These are phyloP conservation scores for Pogoniulus pusillus DNA, from an alignment of 2,797 vertebrate species.

Conservation along the genomic window DNA sequence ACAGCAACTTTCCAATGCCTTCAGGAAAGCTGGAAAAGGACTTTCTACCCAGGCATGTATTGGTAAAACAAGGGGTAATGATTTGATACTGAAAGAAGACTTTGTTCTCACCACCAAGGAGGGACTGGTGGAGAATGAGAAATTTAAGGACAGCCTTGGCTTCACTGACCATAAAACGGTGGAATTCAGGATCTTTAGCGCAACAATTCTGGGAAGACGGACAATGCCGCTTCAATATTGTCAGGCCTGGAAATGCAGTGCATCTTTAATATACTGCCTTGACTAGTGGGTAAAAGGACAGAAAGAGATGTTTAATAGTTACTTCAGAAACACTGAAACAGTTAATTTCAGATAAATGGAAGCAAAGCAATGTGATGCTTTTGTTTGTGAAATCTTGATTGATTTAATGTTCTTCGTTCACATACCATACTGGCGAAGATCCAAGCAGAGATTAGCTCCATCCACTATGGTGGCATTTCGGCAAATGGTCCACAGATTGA, in stretches of 20 bases:
- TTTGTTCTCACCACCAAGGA: no score
- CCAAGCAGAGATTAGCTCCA: constrained; percentile 89
- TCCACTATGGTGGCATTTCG: constrained; percentile 89
- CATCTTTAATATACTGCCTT: neutral
- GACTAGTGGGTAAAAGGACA: neutral
- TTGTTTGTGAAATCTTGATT: neutral
- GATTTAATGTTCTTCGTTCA: neutral
- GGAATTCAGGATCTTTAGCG: no score
- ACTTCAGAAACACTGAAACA: neutral
- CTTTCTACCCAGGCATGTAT: rapidly evolving
- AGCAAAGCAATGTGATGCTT: neutral
- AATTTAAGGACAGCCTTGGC: no score
- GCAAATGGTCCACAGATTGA: constrained; percentile 99
- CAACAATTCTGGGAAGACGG: neutral
- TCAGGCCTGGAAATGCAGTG: neutral
- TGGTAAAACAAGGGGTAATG: rapidly evolving
- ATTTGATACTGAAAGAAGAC: neutral
- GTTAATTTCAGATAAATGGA: neutral
- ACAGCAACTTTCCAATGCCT: rapidly evolving
- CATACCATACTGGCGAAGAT: constrained; percentile 96
- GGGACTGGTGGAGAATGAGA: no score
- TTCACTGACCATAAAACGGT: no score
- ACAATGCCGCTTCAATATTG: neutral
- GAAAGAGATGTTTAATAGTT: neutral
- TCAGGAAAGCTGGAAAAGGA: neutral